Conservation (phyloP, 2,113 vertebrate genomes). For the Xenopus laevis region DNA sequence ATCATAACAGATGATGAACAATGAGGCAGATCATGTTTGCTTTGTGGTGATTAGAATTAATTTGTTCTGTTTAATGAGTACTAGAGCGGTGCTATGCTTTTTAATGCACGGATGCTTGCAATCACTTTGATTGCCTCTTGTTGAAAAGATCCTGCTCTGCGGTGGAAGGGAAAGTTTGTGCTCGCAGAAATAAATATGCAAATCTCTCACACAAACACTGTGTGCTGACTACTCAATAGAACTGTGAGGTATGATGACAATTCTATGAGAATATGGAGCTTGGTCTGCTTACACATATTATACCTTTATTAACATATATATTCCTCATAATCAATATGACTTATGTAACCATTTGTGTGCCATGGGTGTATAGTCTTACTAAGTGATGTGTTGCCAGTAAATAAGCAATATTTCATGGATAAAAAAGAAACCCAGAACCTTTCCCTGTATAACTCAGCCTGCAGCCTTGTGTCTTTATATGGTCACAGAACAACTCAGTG, state of each 20-base stretch:
- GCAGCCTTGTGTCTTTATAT: too few relatives aligned
- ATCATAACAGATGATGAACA: background rate
- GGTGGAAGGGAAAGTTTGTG: background rate
- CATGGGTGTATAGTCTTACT: too few relatives aligned
- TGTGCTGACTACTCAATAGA: background rate
- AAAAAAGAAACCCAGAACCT: too few relatives aligned
- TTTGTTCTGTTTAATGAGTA: background rate
- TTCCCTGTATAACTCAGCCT: too few relatives aligned
- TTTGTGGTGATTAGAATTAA: slow-evolving; percentile 6
- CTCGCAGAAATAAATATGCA: background rate
- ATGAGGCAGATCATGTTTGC: background rate
- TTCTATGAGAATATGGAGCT: background rate
- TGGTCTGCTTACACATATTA: too few relatives aligned
- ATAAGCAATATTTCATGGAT: too few relatives aligned
- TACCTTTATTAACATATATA: too few relatives aligned
- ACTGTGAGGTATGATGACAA: background rate
- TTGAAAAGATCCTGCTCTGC: slow-evolving; percentile 5
- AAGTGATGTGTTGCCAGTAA: too few relatives aligned
- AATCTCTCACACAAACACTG: background rate
- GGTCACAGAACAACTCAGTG: too few relatives aligned
- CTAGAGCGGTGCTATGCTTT: background rate
- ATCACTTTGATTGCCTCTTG: slow-evolving; percentile 2
- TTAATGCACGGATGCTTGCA: background rate
- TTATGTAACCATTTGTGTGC: too few relatives aligned
- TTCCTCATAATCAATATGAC: too few relatives aligned